Percentiles rank a stretch among this genome's conserved stretches.
Evolutionary conservation across 2,888 invertebrate genomes (phyloP).

Genomic region (Ichneumoninae sp.): DNA sequence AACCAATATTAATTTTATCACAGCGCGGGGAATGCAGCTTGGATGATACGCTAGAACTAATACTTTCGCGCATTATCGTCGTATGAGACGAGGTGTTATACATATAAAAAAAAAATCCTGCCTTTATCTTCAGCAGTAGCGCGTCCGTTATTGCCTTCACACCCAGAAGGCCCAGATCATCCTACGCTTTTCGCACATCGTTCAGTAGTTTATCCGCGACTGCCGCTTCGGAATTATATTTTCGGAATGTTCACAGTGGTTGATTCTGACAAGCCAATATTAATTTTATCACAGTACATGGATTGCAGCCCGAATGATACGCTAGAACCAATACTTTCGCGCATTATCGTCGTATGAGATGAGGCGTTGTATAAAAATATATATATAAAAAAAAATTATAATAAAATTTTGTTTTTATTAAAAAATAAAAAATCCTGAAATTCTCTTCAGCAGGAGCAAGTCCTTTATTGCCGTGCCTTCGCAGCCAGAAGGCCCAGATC

Average conservation of each 20-base stretch:
- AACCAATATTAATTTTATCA: neutral
- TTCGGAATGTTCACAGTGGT: no score
- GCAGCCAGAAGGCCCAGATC: neutral
- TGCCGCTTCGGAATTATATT: neutral
- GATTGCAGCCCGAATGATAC: no score
- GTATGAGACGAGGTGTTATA: no score
- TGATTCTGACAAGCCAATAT: no score
- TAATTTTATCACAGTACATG: no score
- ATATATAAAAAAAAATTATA: no score
- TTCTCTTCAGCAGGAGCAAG: conserved; percentile 5
- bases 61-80: neutral
- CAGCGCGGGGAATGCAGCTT: neutral
- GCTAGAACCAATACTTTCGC: no score
- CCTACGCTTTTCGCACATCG: conserved; percentile 20
- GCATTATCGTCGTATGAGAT: no score
- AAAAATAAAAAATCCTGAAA: neutral
- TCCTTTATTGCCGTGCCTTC: neutral
- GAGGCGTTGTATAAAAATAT: no score
- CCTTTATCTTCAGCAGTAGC: conserved; percentile 1
- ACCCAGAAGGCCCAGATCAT: conserved; percentile 7
- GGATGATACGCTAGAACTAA: neutral
- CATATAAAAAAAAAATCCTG: neutral
- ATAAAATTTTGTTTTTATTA: no score
- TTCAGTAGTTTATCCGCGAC: conserved; percentile 20
- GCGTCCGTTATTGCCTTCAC: neutral